These are phyloP conservation scores for Morphnarchus princeps DNA, from an alignment of 2,113 vertebrate genomes.

Conservation along the genomic window DNA sequence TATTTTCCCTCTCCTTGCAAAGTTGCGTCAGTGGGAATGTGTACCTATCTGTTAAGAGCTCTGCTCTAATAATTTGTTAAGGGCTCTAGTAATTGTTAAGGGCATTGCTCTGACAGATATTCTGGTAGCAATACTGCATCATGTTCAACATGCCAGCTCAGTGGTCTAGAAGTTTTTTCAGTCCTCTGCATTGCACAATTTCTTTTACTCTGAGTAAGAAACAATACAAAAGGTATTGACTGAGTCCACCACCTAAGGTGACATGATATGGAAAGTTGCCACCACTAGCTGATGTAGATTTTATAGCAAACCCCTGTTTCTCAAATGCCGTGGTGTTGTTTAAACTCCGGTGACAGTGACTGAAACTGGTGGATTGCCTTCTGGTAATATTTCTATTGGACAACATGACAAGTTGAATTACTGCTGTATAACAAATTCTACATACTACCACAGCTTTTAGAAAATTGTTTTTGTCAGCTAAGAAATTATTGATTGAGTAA, in stretches of 20 bases:
- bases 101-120: neutral
- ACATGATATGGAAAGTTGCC: neutral
- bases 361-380: constrained; percentile 37
- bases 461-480: constrained; percentile 63
- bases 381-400: constrained; percentile 60
- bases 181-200: neutral
- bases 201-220: neutral
- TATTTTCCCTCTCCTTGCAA: neutral
- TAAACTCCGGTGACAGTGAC: constrained; percentile 49
- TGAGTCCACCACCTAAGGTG: neutral
- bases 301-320: constrained; percentile 19
- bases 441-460: constrained; percentile 38
- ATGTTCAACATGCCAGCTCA: neutral
- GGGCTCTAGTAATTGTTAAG: neutral
- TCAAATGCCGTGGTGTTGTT: constrained; percentile 20
- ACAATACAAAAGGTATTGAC: constrained; percentile 4
- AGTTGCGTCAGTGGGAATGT: neutral
- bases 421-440: constrained; percentile 55
- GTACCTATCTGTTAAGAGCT: neutral
- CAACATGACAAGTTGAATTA: constrained; percentile 60
- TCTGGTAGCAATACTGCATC: neutral
- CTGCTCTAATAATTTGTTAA: neutral
- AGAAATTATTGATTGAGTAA: constrained; percentile 63
- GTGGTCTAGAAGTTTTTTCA: neutral
- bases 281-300: neutral